Base-by-base conservation (phyloP, 2,888 invertebrate species). In the Euplexia lucipara region DNA sequence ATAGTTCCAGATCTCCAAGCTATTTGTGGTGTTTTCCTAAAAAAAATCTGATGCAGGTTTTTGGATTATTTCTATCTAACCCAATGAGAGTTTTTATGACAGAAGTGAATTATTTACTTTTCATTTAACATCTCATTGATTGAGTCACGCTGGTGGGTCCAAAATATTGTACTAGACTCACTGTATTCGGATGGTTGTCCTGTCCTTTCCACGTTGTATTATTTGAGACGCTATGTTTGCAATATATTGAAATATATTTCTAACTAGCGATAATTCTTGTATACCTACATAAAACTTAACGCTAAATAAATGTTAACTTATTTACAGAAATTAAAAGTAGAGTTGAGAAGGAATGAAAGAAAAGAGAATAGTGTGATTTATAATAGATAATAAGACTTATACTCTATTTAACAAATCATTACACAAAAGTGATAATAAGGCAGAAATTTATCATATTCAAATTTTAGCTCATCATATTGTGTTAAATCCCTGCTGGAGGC, bases 231-330 rank as follows among this genome's bases (percentile, higher is more conserved):
- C 72, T 76, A 76, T 39, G n/a, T 59, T 47, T 59, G 49, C 34
- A 73, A 65, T 70, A 78, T 65, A 69, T 20, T 18, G 35, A 45
- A 42, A 54, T 64, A 78, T 78, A 67, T 54, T 62, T 34, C 54
- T 51, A 69, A 54, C 65, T 69, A 79, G 65, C 58, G 44, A 52
- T 41, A 35, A 26, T 47, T 18, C 32, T 37, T 16, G 26, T 44
- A 10, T 16, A 32, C 7, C 26, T 18, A 45, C 7, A 34, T 18
- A 45, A 42, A 58, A 16, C 47, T 62, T 62, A 80, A 20, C 12
- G 20, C 22, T 62, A 53, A 22, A 44, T 47, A 61, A 48, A 3
- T 32, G 64, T 32, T 35, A 35, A 48, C 54, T 18, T 62, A 69
- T 61, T 65, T 63, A 69, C 62, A 79, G n/a, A n/a, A n/a, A 59